Evolutionary conservation across 1,140 invertebrate genomes (phyloP).

Genomic region (Hyposmocoma kahamanoa): DNA sequence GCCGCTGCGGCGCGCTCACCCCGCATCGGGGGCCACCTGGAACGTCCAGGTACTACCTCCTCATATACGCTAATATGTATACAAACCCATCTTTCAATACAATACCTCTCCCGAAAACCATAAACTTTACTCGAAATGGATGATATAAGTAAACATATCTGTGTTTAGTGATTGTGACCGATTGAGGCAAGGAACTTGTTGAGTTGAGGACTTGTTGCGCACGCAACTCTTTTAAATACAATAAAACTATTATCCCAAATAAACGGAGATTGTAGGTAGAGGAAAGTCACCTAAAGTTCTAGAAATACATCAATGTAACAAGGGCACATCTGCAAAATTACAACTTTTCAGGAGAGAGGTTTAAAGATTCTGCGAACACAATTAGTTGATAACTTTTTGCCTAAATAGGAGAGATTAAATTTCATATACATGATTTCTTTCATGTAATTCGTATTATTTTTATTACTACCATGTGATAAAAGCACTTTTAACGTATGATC

Average conservation of each 20-base stretch:
- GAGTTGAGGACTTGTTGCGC: conserved; percentile 58
- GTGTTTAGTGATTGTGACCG: conserved; percentile 20
- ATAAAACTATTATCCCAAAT: conserved; percentile 47
- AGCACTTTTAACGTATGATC: no score
- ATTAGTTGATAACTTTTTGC: no score
- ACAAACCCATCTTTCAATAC: neutral
- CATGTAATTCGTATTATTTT: no score
- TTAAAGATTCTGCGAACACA: no score
- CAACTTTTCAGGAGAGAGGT: no score
- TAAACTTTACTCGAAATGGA: neutral
- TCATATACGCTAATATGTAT: conserved; percentile 8
- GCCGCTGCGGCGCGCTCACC: conserved; percentile 77
- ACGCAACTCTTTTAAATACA: conserved; percentile 46
- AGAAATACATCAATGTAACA: no score
- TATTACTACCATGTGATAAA: no score
- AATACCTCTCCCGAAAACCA: neutral
- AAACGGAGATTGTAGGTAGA: no score
- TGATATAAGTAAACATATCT: conserved; percentile 3
- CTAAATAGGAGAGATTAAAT: no score
- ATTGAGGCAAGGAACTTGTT: conserved; percentile 19
- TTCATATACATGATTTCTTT: no score
- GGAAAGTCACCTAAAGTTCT: no score
- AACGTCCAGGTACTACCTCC: conserved; percentile 76
- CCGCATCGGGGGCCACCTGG: conserved; percentile 81
- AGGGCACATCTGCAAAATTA: no score